Evolutionary conservation across 2,113 vertebrate genomes (phyloP).

Genomic region (Callospermophilus lateralis): DNA sequence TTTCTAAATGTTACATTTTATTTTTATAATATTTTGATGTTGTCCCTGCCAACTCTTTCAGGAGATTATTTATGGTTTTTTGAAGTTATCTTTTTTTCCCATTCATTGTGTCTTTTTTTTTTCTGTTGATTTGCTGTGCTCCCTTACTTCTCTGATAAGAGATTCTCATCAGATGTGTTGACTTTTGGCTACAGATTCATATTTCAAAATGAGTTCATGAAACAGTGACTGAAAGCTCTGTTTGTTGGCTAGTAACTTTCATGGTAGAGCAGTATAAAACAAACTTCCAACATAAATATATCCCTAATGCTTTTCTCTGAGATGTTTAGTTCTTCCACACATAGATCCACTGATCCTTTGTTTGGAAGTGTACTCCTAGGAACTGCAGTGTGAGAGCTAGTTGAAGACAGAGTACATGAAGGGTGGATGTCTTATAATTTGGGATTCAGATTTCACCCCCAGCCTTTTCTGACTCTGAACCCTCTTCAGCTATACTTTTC

Average conservation of each 20-base stretch:
- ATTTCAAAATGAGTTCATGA: slow-evolving; percentile 39
- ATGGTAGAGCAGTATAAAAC: not conserved
- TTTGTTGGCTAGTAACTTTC: not conserved
- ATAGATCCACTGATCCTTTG: not conserved
- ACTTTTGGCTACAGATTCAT: slow-evolving; percentile 3
- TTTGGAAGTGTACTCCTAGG: not conserved
- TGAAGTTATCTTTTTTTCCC: slow-evolving; percentile 8
- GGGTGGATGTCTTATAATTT: not conserved
- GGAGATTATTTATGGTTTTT: not conserved
- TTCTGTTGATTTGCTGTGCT: not conserved
- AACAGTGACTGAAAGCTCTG: not conserved
- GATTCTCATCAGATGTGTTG: not conserved
- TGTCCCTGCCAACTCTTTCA: not conserved
- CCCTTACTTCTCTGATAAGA: not conserved
- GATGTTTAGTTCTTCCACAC: not conserved
- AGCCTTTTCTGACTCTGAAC: not conserved
- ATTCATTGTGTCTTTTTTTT: not conserved
- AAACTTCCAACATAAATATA: not conserved
- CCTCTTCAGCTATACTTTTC: not conserved
- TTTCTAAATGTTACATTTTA: not conserved
- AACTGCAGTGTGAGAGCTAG: not conserved
- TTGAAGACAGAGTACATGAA: not conserved
- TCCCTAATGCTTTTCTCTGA: not conserved
- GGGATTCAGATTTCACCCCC: not conserved
- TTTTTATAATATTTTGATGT: not conserved